phyloP scores from a whole-genome alignment of 1,140 invertebrate species.

The Nylanderia fulva region DNA sequence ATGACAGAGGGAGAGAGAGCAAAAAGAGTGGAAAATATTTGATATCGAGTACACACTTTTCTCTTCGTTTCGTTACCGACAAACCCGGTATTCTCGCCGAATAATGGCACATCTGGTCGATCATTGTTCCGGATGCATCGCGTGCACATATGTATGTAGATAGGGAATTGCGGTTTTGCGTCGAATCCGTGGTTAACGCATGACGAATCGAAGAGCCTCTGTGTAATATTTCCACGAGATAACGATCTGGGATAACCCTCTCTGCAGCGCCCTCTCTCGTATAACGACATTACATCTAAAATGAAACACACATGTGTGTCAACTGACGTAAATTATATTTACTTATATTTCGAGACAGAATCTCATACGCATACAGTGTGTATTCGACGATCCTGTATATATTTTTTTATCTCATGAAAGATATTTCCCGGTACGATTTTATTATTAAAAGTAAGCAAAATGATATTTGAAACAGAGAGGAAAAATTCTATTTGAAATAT shows the following conservation, averaged over 20 bases:
- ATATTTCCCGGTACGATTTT: neutral
- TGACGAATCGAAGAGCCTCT: slow-evolving; percentile 33
- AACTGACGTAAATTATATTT: neutral
- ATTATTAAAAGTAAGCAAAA: too few relatives aligned
- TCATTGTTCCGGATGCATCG: slow-evolving; percentile 37
- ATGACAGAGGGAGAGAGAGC: neutral
- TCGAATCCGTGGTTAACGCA: slow-evolving; percentile 41
- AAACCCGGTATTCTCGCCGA: slow-evolving; percentile 25
- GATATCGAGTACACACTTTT: neutral
- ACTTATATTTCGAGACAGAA: slow-evolving; percentile 10
- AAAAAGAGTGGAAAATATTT: neutral
- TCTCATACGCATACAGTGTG: too few relatives aligned
- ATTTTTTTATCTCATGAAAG: neutral
- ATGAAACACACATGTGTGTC: neutral
- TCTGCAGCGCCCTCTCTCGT: too few relatives aligned
- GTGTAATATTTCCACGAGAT: slow-evolving; percentile 27
- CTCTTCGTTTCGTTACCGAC: neutral
- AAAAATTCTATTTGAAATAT: too few relatives aligned
- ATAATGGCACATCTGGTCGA: slow-evolving; percentile 52
- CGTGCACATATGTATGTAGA: slow-evolving; percentile 9
- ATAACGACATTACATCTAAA: slow-evolving; percentile 13
- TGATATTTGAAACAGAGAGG: too few relatives aligned
- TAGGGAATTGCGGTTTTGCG: slow-evolving; percentile 37
- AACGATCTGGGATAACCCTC: slow-evolving; percentile 2
- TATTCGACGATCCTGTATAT: neutral